Percentiles rank a stretch among this genome's conserved stretches.
Evolutionary conservation across 2,797 vertebrate species (phyloP).

Genomic region (Cirrhinus molitorella): DNA sequence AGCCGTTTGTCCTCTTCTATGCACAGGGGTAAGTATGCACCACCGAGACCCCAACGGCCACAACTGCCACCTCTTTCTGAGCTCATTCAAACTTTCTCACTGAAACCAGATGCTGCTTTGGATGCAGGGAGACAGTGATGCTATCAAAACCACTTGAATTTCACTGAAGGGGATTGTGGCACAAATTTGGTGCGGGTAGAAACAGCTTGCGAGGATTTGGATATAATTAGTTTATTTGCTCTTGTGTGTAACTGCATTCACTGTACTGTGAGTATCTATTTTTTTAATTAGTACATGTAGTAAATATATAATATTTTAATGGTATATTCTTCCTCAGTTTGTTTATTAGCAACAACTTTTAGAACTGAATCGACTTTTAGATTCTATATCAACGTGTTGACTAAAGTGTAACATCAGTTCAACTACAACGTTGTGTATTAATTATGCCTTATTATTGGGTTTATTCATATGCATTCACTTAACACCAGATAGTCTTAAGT

Average conservation of each 20-base stretch:
- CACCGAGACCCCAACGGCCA: constrained; percentile 72
- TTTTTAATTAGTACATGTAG: background rate
- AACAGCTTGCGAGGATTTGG: constrained; percentile 50
- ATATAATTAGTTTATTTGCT: constrained; percentile 42
- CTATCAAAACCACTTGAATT: constrained; percentile 49
- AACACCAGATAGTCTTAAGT: constrained; percentile 69
- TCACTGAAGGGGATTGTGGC: constrained; percentile 48
- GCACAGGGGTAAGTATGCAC: constrained; percentile 78
- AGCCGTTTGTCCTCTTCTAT: constrained; percentile 68
- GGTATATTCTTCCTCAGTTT: background rate
- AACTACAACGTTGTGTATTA: background rate
- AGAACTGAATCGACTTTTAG: background rate
- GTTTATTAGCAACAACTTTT: background rate
- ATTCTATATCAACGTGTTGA: background rate
- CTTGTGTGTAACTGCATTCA: constrained; percentile 58
- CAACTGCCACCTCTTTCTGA: constrained; percentile 71
- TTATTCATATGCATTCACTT: constrained; percentile 1
- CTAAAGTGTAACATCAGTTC: background rate
- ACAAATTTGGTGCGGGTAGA: constrained; percentile 42
- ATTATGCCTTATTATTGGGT: background rate
- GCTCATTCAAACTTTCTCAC: constrained; percentile 67
- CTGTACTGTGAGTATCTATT: constrained; percentile 69
- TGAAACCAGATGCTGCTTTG: constrained; percentile 64
- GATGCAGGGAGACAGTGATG: constrained; percentile 62
- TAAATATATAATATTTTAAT: background rate